A percentile compares a stretch with the other conserved stretches of the same genome.
Evolutionary conservation across 2,888 invertebrate genomes (phyloP).

Genomic region (Sphaerophoria rueppellii): DNA sequence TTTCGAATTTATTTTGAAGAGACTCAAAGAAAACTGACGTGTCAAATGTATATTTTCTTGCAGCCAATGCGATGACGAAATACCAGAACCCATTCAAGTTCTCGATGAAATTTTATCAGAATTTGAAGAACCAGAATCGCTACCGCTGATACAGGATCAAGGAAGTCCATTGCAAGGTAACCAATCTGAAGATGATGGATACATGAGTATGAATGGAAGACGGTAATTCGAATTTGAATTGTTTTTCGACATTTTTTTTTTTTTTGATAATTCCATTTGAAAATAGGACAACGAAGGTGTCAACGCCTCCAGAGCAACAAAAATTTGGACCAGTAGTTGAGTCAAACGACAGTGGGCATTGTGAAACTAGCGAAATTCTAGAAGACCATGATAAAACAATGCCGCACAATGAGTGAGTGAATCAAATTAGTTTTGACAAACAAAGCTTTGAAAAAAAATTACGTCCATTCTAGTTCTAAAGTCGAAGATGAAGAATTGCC

Average conservation of each 20-base stretch:
- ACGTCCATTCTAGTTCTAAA: slow-evolving; percentile 26
- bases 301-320: slow-evolving; percentile 58
- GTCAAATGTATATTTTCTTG: neutral
- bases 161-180: slow-evolving; percentile 92
- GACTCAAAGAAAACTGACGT: no score
- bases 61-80: slow-evolving; percentile 86
- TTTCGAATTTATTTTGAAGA: neutral
- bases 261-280: neutral
- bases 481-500: slow-evolving; percentile 17
- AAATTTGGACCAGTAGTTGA: slow-evolving; percentile 67
- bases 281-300: slow-evolving; percentile 60
- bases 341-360: slow-evolving; percentile 59
- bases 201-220: slow-evolving; percentile 95
- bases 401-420: slow-evolving; percentile 41
- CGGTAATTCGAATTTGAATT: slow-evolving; percentile 81
- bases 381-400: slow-evolving; percentile 45
- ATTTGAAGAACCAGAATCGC: slow-evolving; percentile 88
- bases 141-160: slow-evolving; percentile 80
- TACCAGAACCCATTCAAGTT: slow-evolving; percentile 93
- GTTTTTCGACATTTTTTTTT: neutral
- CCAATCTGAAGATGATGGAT: slow-evolving; percentile 95
- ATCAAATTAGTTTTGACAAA: neutral
- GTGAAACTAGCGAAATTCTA: slow-evolving; percentile 48
- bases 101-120: slow-evolving; percentile 94
- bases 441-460: neutral